Evolutionary conservation across 1,140 invertebrate species (phyloP), one percentile per base, ranked within the genome.

Genomic region (Pogonomyrmex barbatus): DNA sequence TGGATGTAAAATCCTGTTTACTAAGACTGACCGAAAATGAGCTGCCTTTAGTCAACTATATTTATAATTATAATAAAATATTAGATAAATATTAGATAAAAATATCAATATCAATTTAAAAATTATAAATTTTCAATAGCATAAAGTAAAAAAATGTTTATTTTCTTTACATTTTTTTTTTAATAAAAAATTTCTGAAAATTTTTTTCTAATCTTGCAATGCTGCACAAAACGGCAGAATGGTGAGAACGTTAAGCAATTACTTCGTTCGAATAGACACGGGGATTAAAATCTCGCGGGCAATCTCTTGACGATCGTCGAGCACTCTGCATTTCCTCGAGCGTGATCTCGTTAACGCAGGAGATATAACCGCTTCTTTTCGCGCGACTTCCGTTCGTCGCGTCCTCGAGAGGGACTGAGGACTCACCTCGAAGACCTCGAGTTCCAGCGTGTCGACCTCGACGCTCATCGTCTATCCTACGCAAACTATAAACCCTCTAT

Each of bases 371-470:
- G 45, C 0, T 39, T 79, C n/a, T 63, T 42, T 42, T 62, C 62
- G 70, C 54, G 60, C 33, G 86, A 90, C 77, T 90, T 82, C 88
- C 87, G 89, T 90, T 89, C 88, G 78, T 90, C 70, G 71, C 42
- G 60, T 90, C 67, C 82, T 88, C 89, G 78, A 91, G 87, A 87
- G 71, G 68, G 76, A 65, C 56, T 75, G 86, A 87, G 81, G 87
- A 92, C 93, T 93, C 90, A 95, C 94, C 94, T 95, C 94, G 94
- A 95, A 95, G 85, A 95, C 94, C 89, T 95, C 94, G 93, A 95
- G 94, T 93, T 95, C 94, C 91, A 95, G 91, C 90, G 92, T 94
- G 91, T 95, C 94, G 87, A 91, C 88, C 90, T 92, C 90, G 92
- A 90, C 91, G 91, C 91, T 93, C 93, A 93, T 93, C 92, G 91